Evolutionary conservation across 2,888 invertebrate genomes (phyloP).

Genomic region (Syritta pipiens): DNA sequence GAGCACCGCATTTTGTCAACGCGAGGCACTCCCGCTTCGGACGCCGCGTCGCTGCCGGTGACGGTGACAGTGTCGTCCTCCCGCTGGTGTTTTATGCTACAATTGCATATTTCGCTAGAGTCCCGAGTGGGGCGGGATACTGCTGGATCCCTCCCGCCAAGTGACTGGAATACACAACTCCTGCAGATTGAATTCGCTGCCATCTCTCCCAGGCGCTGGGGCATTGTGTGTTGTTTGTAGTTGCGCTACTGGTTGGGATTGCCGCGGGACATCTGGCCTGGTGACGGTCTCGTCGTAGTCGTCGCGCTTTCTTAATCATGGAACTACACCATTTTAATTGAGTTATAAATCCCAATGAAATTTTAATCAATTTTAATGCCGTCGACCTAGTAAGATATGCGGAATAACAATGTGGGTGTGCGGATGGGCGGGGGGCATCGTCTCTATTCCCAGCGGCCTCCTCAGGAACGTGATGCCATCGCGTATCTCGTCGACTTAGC

Average conservation of each 20-base stretch:
- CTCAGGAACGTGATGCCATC: constrained; percentile 25
- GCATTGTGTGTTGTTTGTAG: background rate
- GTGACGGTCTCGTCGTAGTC: constrained; percentile 24
- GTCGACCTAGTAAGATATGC: constrained; percentile 69
- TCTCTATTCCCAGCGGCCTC: constrained; percentile 17
- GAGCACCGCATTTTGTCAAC: constrained; percentile 44
- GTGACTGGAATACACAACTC: constrained; percentile 28
- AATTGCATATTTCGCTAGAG: constrained; percentile 48
- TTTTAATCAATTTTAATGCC: constrained; percentile 69
- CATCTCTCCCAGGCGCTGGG: constrained; percentile 26
- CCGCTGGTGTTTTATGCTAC: constrained; percentile 3
- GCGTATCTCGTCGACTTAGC: constrained; percentile 18
- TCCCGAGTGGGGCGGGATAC: constrained; percentile 39
- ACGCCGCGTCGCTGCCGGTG: background rate
- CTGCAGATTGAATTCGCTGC: constrained; percentile 53
- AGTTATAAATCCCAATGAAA: constrained; percentile 68
- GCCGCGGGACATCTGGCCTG: too few species aligned
- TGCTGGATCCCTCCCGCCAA: constrained; percentile 36
- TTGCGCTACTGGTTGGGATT: constrained; percentile 18
- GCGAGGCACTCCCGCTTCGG: background rate
- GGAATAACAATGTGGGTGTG: constrained; percentile 62
- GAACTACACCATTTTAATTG: constrained; percentile 67
- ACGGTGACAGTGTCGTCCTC: background rate
- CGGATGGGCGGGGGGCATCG: constrained; percentile 23
- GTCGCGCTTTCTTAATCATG: constrained; percentile 67